A percentile compares a stretch with the other conserved stretches of the same genome.
These are phyloP conservation scores for Misgurnus anguillicaudatus DNA, from an alignment of 2,113 vertebrate species.

Conservation along the genomic window DNA sequence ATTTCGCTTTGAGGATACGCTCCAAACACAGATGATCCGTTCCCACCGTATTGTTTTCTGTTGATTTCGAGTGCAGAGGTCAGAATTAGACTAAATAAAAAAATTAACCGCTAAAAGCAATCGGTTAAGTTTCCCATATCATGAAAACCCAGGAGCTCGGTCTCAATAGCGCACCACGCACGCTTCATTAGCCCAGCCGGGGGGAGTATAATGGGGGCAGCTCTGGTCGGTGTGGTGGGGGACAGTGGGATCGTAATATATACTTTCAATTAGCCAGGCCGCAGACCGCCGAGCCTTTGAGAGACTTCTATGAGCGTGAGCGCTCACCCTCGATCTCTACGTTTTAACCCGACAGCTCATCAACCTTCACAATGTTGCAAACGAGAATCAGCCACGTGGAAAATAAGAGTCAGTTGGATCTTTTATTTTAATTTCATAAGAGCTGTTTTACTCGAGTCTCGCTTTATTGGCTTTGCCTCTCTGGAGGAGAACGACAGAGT, in stretches of 20 bases:
- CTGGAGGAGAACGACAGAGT: not conserved
- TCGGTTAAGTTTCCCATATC: conserved; percentile 76
- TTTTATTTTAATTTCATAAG: conserved; percentile 68
- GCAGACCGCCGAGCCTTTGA: not conserved
- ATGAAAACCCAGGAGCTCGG: conserved; percentile 67
- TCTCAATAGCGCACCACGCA: conserved; percentile 23
- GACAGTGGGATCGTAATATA: conserved; percentile 40
- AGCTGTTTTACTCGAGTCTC: conserved; percentile 28
- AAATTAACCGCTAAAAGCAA: conserved; percentile 71
- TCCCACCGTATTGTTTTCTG: not conserved
- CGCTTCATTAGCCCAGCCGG: conserved; percentile 65
- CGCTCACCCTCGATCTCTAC: not conserved
- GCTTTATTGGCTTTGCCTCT: not conserved
- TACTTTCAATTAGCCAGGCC: conserved; percentile 55
- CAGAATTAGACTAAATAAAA: conserved; percentile 52
- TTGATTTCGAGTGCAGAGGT: conserved; percentile 2
- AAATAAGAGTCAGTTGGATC: conserved; percentile 60
- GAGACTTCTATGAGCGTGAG: not conserved
- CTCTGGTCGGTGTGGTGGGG: not conserved
- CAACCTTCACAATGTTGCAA: not conserved
- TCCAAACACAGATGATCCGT: not conserved
- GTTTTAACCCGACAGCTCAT: not conserved
- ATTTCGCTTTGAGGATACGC: not conserved
- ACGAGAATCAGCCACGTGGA: conserved; percentile 49
- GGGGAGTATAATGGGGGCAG: conserved; percentile 10